Evolutionary conservation across 2,113 vertebrate species (phyloP).

Genomic region (Beaufortia kweichowensis): DNA sequence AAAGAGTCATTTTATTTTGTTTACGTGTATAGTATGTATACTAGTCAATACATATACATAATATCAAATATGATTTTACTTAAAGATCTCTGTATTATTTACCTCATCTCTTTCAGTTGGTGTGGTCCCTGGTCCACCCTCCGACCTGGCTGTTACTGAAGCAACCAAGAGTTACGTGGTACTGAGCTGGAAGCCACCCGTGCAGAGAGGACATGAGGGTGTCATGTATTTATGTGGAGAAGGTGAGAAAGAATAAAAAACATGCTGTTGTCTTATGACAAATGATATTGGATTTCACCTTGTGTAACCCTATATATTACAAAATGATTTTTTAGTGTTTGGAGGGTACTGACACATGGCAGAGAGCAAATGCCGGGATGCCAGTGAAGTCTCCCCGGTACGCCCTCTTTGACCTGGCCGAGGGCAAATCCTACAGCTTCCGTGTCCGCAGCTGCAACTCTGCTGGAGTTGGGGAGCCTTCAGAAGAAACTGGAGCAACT

Average conservation of each 20-base stretch:
- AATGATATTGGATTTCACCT: neutral
- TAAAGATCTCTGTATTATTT: neutral
- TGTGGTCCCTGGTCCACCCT: conserved; percentile 86
- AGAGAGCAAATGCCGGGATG: conserved; percentile 93
- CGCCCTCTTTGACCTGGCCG: conserved; percentile 92
- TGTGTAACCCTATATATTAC: neutral
- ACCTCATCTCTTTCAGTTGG: conserved; percentile 77
- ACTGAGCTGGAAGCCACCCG: conserved; percentile 96
- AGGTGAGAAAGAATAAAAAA: conserved; percentile 75
- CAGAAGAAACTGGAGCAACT: conserved; percentile 81
- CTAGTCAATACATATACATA: no score
- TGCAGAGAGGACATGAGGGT: conserved; percentile 94
- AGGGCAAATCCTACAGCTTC: conserved; percentile 92
- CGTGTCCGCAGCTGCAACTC: conserved; percentile 97
- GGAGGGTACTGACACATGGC: conserved; percentile 88
- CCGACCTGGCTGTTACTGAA: conserved; percentile 89
- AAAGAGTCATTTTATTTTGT: no score
- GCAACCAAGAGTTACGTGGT: conserved; percentile 98
- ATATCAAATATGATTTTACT: neutral
- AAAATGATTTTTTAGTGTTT: conserved; percentile 74
- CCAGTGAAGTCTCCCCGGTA: conserved; percentile 96
- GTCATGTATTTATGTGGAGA: conserved; percentile 98
- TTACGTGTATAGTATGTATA: no score
- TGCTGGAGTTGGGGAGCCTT: conserved; percentile 86
- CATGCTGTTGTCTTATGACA: neutral